phyloP scores from a whole-genome alignment of 2,113 vertebrate genomes.

The Polypterus bichir region DNA sequence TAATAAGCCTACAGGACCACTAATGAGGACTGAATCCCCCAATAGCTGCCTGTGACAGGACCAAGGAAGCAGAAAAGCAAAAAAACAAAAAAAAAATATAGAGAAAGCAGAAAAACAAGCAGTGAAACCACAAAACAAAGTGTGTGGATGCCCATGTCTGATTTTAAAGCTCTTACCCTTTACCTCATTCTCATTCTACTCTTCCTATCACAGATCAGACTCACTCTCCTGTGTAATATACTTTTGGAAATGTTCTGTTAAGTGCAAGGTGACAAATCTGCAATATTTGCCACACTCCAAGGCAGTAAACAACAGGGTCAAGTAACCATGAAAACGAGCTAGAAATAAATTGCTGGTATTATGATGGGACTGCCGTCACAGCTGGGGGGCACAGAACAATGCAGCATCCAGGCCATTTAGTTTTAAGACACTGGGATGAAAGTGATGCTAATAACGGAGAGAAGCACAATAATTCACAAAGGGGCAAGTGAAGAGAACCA shows the following conservation, averaged over 20 bases:
- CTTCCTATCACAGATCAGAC: no score
- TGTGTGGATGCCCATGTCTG: no score
- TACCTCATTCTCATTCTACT: not conserved
- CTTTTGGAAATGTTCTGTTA: not conserved
- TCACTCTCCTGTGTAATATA: not conserved
- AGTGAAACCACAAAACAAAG: no score
- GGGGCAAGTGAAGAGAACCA: no score
- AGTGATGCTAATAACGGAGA: no score
- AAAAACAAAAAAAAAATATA: not conserved
- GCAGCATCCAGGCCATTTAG: no score
- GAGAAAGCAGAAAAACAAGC: not conserved
- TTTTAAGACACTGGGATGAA: no score
- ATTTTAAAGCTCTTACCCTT: no score
- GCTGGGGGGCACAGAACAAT: no score
- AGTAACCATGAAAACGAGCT: not conserved
- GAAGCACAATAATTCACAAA: no score
- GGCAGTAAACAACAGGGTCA: constrained; percentile 2
- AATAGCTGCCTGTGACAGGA: constrained; percentile 11
- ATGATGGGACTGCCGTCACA: no score
- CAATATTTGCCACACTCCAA: not conserved
- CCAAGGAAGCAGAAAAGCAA: not conserved
- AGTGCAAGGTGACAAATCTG: constrained; percentile 9
- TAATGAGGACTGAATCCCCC: constrained; percentile 25
- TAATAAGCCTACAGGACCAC: constrained; percentile 35
- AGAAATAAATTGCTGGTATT: no score